A percentile compares a stretch with the other conserved stretches of the same genome.
These are phyloP conservation scores for Phaethon lepturus DNA, from an alignment of 2,113 vertebrate species.

Conservation along the genomic window DNA sequence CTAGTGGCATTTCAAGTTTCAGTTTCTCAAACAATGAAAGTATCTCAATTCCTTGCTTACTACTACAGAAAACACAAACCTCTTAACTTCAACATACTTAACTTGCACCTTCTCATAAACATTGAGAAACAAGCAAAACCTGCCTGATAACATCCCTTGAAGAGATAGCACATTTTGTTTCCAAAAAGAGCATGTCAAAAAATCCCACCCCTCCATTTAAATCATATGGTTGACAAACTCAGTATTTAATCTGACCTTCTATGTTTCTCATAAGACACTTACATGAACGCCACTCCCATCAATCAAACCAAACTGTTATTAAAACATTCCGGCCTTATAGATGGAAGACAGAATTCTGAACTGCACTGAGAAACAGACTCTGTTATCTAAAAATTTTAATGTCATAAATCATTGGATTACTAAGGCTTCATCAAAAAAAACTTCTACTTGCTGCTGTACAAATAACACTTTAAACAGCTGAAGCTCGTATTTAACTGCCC, in stretches of 20 bases:
- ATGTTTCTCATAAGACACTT: background rate
- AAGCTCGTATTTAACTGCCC: background rate
- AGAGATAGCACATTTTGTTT: background rate
- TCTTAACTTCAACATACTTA: background rate
- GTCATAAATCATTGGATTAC: background rate
- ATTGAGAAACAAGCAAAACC: background rate
- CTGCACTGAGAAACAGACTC: background rate
- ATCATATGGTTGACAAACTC: background rate
- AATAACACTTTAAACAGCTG: background rate
- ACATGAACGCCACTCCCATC: background rate
- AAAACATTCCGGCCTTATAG: background rate
- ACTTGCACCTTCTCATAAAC: background rate
- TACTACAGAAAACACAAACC: background rate
- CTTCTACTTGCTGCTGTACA: background rate
- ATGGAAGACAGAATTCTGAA: background rate
- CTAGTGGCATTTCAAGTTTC: background rate
- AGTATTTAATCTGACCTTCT: background rate
- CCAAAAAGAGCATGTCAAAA: background rate
- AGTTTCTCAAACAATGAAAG: background rate
- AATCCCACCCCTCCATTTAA: background rate
- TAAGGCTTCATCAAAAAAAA: background rate
- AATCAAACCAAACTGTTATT: background rate
- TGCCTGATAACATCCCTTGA: background rate
- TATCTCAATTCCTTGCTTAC: background rate
- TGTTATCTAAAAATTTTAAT: background rate